Evolutionary conservation across 1,140 invertebrate species (phyloP).

Genomic region (Anadara kagoshimensis): DNA sequence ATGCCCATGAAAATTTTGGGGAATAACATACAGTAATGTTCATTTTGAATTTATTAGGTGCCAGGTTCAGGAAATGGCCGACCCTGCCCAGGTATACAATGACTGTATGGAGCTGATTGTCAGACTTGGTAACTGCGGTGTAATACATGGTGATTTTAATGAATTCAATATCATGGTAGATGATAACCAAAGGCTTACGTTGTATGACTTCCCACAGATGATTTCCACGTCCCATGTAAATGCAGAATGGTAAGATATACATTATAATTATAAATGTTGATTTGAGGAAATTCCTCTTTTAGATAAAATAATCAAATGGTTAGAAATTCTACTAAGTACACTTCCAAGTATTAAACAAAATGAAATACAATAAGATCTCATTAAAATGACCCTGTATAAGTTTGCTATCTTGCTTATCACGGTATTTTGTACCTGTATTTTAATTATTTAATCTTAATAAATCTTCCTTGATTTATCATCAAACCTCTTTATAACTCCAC

Average conservation of each 20-base stretch:
- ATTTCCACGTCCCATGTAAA: slow-evolving; percentile 94
- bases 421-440: too few relatives aligned
- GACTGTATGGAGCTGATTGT: slow-evolving; percentile 97
- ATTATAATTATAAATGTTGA: too few relatives aligned
- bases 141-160: slow-evolving; percentile 99
- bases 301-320: background rate
- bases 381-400: too few relatives aligned
- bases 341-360: too few relatives aligned
- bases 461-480: too few relatives aligned
- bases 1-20: too few relatives aligned
- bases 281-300: background rate
- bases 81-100: slow-evolving; percentile 90
- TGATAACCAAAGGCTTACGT: slow-evolving; percentile 84
- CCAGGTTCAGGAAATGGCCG: slow-evolving; percentile 85
- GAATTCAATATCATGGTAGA: slow-evolving; percentile 90
- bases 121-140: slow-evolving; percentile 91
- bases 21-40: too few relatives aligned
- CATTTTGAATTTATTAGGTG: slow-evolving; percentile 77
- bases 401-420: too few relatives aligned
- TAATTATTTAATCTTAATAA: too few relatives aligned
- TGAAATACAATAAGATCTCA: too few relatives aligned
- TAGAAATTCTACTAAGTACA: too few relatives aligned
- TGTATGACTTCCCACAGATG: slow-evolving; percentile 99
- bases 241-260: slow-evolving; percentile 86
- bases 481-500: too few relatives aligned